A percentile compares a stretch with the other conserved stretches of the same genome.
Conservation (phyloP, 2,888 invertebrate genomes). For the Hecatera dysodea region DNA sequence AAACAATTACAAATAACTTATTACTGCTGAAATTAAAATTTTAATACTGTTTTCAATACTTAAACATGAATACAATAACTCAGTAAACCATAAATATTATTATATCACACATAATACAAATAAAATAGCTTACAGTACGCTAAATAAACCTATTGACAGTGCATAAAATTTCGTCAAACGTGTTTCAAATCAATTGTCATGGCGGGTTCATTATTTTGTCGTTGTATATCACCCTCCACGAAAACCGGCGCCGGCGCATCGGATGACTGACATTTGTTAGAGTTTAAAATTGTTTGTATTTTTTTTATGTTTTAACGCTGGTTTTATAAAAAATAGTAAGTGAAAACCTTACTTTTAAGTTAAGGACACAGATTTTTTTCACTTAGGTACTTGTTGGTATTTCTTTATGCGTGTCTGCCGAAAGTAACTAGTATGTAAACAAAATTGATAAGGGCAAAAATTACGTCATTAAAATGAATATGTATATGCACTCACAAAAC, state of each 20-base stretch:
- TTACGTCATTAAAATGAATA: no score
- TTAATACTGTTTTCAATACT: not conserved
- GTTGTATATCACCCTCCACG: conserved; percentile 34
- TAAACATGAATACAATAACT: no score
- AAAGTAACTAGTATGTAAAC: no score
- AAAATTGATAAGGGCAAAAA: no score
- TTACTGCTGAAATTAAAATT: not conserved
- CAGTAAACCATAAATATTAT: no score
- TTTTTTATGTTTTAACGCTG: not conserved
- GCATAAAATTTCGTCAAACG: conserved; percentile 40
- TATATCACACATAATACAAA: not conserved
- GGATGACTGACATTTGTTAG: conserved; percentile 34
- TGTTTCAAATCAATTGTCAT: conserved; percentile 63
- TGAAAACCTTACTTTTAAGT: no score
- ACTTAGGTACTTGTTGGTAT: no score
- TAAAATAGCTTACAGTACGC: not conserved
- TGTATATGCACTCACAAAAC: no score
- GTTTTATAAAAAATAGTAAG: no score
- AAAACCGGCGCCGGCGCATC: conserved; percentile 57
- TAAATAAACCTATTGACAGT: conserved; percentile 45
- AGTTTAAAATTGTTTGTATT: conserved; percentile 4
- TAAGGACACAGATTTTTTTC: no score
- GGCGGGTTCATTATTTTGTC: conserved; percentile 57
- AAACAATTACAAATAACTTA: not conserved
- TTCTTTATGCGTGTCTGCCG: no score